A percentile compares a stretch with the other conserved stretches of the same genome.
Evolutionary conservation across 2,888 invertebrate genomes (phyloP).

Genomic region (Artemia sinica): DNA sequence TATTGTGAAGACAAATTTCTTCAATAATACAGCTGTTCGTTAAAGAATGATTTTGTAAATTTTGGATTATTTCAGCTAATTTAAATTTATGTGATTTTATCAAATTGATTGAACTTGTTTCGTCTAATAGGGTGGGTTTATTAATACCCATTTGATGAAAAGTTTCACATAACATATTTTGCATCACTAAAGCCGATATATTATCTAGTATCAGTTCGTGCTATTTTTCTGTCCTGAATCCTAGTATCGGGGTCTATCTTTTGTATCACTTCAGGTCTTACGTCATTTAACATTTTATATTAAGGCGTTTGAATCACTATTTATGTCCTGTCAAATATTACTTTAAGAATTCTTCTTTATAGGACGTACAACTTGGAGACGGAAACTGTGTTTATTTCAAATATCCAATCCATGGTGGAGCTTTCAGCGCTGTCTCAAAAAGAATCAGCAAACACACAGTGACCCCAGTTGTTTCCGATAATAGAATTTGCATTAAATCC

Average conservation of each 20-base stretch:
- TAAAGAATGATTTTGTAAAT: too few species aligned
- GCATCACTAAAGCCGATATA: too few species aligned
- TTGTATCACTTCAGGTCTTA: neutral
- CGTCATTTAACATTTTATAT: neutral
- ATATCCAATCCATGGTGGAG: slow-evolving; percentile 68
- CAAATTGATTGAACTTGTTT: too few species aligned
- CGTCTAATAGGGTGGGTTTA: too few species aligned
- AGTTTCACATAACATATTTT: too few species aligned
- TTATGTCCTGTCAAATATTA: neutral
- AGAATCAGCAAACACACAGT: slow-evolving; percentile 61
- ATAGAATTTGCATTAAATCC: slow-evolving; percentile 61
- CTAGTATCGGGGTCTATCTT: neutral
- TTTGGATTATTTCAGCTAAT: too few species aligned
- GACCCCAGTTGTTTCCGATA: slow-evolving; percentile 51
- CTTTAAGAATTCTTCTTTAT: slow-evolving; percentile 26
- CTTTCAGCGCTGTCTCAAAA: slow-evolving; percentile 63
- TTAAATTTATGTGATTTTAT: too few species aligned
- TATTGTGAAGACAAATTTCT: too few species aligned
- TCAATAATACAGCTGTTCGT: too few species aligned
- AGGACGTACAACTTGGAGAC: slow-evolving; percentile 65
- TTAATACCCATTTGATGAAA: too few species aligned
- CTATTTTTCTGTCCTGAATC: too few species aligned
- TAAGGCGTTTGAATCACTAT: neutral
- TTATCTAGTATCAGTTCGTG: too few species aligned
- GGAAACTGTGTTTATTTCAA: slow-evolving; percentile 66